Evolutionary conservation across 2,888 invertebrate genomes (phyloP).

Genomic region (Glaucopsyche alexis): DNA sequence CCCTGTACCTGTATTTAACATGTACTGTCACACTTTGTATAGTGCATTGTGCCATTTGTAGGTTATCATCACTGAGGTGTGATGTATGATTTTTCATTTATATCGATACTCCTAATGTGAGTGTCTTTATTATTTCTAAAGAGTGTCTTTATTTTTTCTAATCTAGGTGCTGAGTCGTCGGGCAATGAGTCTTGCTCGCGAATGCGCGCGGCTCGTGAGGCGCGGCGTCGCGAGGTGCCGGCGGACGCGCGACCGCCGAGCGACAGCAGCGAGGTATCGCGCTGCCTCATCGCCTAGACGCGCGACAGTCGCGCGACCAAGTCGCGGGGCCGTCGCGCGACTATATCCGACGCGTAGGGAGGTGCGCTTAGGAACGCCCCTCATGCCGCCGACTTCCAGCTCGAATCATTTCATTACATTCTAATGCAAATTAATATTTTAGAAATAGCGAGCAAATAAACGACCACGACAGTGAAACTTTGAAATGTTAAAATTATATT

Average conservation of each 20-base stretch:
- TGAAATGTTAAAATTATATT: neutral
- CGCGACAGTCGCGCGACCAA: conserved; percentile 35
- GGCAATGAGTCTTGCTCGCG: conserved; percentile 72
- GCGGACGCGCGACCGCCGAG: conserved; percentile 64
- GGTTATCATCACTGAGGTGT: neutral
- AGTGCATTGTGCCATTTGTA: neutral
- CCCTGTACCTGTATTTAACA: too few relatives aligned
- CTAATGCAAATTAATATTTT: neutral
- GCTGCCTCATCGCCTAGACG: conserved; percentile 62
- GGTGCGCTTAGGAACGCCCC: conserved; percentile 49
- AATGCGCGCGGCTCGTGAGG: conserved; percentile 70
- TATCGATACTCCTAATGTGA: neutral
- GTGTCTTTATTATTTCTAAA: neutral
- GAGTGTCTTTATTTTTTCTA: neutral
- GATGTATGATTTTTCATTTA: too few relatives aligned
- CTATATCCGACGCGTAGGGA: conserved; percentile 39
- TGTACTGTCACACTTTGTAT: too few relatives aligned
- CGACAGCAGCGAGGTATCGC: conserved; percentile 76
- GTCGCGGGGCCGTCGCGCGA: conserved; percentile 40
- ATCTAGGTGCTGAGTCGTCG: conserved; percentile 63
- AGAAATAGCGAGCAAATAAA: neutral
- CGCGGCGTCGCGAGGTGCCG: conserved; percentile 68
- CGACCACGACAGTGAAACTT: neutral
- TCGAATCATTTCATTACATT: conserved; percentile 22
- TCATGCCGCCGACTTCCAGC: conserved; percentile 43